Conservation (phyloP, 2,797 vertebrate species). For the Lemur catta region DNA sequence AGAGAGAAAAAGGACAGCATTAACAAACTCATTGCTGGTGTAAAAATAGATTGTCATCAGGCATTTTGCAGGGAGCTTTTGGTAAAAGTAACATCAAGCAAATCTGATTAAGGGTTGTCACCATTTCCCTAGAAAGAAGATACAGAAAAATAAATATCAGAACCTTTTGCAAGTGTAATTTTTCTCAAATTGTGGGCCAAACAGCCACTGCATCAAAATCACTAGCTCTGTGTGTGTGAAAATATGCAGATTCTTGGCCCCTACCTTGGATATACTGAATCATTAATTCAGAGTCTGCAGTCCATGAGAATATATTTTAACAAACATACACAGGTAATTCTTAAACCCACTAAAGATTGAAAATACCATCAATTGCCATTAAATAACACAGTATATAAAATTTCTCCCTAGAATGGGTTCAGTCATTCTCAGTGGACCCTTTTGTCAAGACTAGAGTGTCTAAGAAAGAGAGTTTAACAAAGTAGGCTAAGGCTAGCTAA, state of each 20-base stretch:
- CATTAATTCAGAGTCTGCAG: neutral
- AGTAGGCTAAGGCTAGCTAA: neutral
- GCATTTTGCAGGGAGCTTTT: neutral
- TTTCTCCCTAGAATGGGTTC: neutral
- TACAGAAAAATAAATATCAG: neutral
- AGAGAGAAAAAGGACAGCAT: neutral
- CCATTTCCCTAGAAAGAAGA: neutral
- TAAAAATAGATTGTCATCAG: neutral
- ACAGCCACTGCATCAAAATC: neutral
- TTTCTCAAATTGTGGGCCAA: neutral
- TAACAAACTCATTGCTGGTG: neutral
- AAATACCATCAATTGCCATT: neutral
- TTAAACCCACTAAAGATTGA: neutral
- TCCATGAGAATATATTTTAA: neutral
- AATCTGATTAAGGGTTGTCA: neutral
- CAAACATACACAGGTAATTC: neutral
- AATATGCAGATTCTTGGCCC: neutral
- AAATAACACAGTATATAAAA: neutral
- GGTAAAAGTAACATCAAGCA: neutral
- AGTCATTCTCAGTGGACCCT: neutral
- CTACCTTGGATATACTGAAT: neutral
- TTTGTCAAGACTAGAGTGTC: neutral
- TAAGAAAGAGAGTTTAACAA: neutral
- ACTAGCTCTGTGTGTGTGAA: neutral
- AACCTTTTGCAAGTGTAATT: neutral